Evolutionary conservation across 2,888 invertebrate species (phyloP).

Genomic region (Pammene fasciana): DNA sequence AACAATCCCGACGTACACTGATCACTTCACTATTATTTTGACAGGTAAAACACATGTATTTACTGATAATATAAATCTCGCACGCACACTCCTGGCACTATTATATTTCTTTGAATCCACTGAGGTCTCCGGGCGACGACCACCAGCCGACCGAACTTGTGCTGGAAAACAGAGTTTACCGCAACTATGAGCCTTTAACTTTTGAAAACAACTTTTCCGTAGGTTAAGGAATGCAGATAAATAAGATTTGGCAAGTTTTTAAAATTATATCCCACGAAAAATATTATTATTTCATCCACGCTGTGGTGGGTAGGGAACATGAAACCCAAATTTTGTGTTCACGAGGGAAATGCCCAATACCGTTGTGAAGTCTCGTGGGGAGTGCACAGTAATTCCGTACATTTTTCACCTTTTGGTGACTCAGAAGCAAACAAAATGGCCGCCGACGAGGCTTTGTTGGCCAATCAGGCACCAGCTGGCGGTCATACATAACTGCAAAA

Average conservation of each 20-base stretch:
- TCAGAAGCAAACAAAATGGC: conserved; percentile 87
- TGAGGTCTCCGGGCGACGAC: conserved; percentile 56
- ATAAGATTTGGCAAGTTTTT: conserved; percentile 44
- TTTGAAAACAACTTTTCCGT: conserved; percentile 64
- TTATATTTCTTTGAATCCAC: conserved; percentile 39
- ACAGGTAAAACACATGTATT: conserved; percentile 58
- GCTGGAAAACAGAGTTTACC: conserved; percentile 62
- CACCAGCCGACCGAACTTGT: conserved; percentile 51
- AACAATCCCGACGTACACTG: conserved; percentile 69
- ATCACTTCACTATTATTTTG: conserved; percentile 68
- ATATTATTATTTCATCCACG: conserved; percentile 62
- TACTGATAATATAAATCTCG: conserved; percentile 46
- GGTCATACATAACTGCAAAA: conserved; percentile 74
- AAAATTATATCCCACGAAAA: conserved; percentile 48
- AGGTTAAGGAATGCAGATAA: conserved; percentile 48
- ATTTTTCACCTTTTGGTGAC: conserved; percentile 86
- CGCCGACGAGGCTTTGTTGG: conserved; percentile 81
- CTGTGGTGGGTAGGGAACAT: conserved; percentile 71
- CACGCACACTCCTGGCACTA: conserved; percentile 49
- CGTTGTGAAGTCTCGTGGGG: conserved; percentile 84
- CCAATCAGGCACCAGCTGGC: conserved; percentile 72
- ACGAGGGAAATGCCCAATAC: conserved; percentile 83
- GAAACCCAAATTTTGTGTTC: conserved; percentile 83
- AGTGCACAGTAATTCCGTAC: conserved; percentile 82
- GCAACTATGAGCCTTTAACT: conserved; percentile 58